A percentile compares a stretch with the other conserved stretches of the same genome.
phyloP scores from a whole-genome alignment of 2,797 vertebrate genomes.

The Delichon dasypus region DNA sequence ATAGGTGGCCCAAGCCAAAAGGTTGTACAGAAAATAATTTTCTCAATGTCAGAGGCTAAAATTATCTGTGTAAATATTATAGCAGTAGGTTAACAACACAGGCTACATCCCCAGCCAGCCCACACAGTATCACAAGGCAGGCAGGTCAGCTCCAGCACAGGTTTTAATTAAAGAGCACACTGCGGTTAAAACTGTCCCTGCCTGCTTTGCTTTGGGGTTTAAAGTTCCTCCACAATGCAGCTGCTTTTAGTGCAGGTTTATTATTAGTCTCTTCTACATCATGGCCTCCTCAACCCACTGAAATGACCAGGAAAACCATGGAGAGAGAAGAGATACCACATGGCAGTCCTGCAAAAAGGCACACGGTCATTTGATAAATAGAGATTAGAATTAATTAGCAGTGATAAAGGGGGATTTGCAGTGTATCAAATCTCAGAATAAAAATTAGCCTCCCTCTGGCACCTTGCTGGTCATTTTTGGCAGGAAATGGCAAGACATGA shows the following conservation, averaged over 20 bases:
- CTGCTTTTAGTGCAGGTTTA: not conserved
- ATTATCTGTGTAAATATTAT: not conserved
- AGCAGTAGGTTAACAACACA: not conserved
- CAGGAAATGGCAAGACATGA: not conserved
- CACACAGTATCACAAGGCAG: not conserved
- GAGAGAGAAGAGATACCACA: not conserved
- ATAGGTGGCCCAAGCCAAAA: not conserved
- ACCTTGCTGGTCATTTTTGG: not conserved
- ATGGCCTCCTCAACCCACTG: not conserved
- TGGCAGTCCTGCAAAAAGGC: not conserved
- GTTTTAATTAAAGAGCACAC: not conserved
- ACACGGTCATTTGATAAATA: not conserved
- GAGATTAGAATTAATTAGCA: not conserved
- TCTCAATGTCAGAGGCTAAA: not conserved
- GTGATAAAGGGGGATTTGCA: not conserved
- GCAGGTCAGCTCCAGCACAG: slow-evolving; percentile 4
- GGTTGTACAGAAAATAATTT: not conserved
- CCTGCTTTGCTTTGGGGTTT: not conserved
- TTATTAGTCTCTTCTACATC: not conserved
- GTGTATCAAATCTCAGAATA: not conserved
- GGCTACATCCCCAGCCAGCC: not conserved
- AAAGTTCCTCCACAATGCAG: not conserved
- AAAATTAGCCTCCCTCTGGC: not conserved
- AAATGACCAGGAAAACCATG: not conserved
- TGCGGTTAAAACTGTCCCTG: not conserved